Base-by-base conservation (phyloP, 2,888 invertebrate genomes). In the Drosophila pseudotakahashii region DNA sequence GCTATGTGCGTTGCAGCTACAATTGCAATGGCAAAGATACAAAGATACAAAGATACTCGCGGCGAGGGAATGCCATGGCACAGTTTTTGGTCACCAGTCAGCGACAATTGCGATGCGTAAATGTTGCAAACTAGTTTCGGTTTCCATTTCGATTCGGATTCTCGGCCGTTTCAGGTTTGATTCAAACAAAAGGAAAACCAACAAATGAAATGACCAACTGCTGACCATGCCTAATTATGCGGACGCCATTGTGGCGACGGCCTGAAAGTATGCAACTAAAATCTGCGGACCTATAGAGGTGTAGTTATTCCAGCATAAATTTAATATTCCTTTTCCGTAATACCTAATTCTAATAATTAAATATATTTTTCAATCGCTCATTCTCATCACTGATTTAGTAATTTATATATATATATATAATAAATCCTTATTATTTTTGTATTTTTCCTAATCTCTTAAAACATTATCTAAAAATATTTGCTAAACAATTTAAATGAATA, bases 11-110 rank as follows among this genome's bases (percentile, higher is more conserved):
- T 59, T 59, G 58, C 19, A 48, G 16, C 4, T 19, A n/a, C 48
- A 45, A 19, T 30, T 30, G 30, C 30, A 30, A 30, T 30, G 7
- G 30, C 30, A 34, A 32, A 34, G 16, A 16, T 34, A 13, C 30
- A 34, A 32, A 34, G 16, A 16, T 34, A 13, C 48, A 48, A 11
- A 48, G 48, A 47, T 47, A 64, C 44, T n/a, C 30, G 44, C 50
- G 62, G 36, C 64, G 41, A 39, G 50, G 64, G 45, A 39, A 30
- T 80, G 87, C 83, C 88, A 73, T 82, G 81, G 81, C 87, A 86
- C 75, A 86, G 73, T 70, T 82, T 73, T 73, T 79, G 89, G 81
- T 82, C 83, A 82, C 57, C 71, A 73, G 60, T 50, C 68, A 57
- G 72, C 57, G 68, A 69, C 69, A 75, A 73, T 75, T 75, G 57